Evolutionary conservation across 1,140 invertebrate genomes (phyloP), one percentile per base, ranked within the genome.

Genomic region (Rhagoletis pomonella): DNA sequence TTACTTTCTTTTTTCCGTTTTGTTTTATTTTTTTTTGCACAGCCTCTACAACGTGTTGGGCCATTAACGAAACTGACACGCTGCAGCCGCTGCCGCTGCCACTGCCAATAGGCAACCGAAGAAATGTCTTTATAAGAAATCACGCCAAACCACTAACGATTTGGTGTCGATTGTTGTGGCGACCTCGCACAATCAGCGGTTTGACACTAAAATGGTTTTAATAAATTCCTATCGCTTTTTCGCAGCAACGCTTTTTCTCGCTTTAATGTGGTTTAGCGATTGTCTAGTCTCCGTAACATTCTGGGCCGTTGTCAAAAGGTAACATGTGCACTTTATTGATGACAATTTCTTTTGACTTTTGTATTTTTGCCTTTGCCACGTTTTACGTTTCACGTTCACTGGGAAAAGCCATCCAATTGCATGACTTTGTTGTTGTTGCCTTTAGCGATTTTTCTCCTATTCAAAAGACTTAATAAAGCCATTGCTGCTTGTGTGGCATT

Each of bases 271-370:
- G 2, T 19, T 60, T 59, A 60, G 39, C 42, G 29, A 29, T 85
- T 85, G 59, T 62, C 84, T 81, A 81, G 73, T 81, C n/a, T 39
- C 3, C 84, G 19, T 55, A 55, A 17, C 50, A 6, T 29, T 62
- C 59, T 73, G 19, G 85, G 44, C 55, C 84, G 59, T 85, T 85
- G 84, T 85, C 84, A 85, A 67, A 29, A 86, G 86, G 86, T 86
- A 86, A 86, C 86, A 86, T 86, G 86, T 86, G 86, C 10, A 67
- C 67, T 86, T 86, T 86, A 86, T 86, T 86, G 86, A 86, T 69
- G 86, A 86, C 86, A 86, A 86, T 86, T 67, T 85, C 73, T 44
- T 50, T 47, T 81, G 73, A 3, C 59, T 85, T 60, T 44, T 60
- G 84, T 29, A 14, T 73, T 85, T 85, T 85, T 62, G 86, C 86